phyloP scores from a whole-genome alignment of 2,113 vertebrate species.

The Oriolus oriolus region DNA sequence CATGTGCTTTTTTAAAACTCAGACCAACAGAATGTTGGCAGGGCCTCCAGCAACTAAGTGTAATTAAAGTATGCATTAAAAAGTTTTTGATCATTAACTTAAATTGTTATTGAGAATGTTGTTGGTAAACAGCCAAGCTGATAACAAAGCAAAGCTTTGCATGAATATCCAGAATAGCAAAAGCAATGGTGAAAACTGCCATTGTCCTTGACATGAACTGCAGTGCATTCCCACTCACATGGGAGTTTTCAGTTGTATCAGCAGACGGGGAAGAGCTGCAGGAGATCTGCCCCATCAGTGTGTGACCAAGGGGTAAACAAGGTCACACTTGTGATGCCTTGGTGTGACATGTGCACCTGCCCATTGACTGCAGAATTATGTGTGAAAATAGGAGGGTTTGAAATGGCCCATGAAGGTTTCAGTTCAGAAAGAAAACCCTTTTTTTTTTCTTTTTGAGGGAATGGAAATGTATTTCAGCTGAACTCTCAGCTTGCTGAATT shows the following conservation, averaged over 20 bases:
- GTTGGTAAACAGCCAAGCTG: not conserved
- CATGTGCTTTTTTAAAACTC: not conserved
- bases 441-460: not conserved
- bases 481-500: not conserved
- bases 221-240: not conserved
- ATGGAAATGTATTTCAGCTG: not conserved
- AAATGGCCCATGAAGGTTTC: not conserved
- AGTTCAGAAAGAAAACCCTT: not conserved
- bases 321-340: not conserved
- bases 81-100: not conserved
- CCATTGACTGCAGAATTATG: not conserved
- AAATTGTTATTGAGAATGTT: not conserved
- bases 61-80: not conserved
- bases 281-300: not conserved
- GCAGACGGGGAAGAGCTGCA: not conserved
- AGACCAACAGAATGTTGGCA: not conserved
- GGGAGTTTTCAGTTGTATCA: not conserved
- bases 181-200: not conserved
- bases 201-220: not conserved
- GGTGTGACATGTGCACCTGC: not conserved
- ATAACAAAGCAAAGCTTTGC: not conserved
- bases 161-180: not conserved
- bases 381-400: not conserved
- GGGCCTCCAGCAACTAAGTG: not conserved
- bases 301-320: not conserved